A percentile compares a stretch with the other conserved stretches of the same genome.
Evolutionary conservation across 1,140 invertebrate genomes (phyloP).

Genomic region (Procambarus virginalis): DNA sequence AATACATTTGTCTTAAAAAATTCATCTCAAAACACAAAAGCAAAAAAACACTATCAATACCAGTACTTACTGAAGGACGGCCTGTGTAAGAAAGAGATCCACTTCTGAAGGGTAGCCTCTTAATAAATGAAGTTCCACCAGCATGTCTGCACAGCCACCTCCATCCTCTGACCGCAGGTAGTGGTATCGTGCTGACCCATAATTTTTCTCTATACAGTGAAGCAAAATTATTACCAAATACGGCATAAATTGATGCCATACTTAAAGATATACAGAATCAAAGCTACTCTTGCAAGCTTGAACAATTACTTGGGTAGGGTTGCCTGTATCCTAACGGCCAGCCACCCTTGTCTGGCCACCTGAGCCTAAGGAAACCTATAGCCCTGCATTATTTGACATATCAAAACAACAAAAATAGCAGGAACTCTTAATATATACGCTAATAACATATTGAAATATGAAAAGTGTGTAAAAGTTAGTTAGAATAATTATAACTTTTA

Average conservation of each 20-base stretch:
- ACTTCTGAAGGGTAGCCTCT: constrained; percentile 89
- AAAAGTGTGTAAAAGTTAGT: too few species aligned
- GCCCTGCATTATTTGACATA: too few species aligned
- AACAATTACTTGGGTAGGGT: too few species aligned
- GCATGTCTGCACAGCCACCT: constrained; percentile 88
- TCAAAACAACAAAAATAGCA: too few species aligned
- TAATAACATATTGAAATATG: too few species aligned
- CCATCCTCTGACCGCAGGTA: constrained; percentile 92
- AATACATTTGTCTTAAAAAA: too few species aligned
- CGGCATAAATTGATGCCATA: background rate
- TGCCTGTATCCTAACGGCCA: too few species aligned
- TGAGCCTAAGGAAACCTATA: too few species aligned
- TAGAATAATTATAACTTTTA: too few species aligned
- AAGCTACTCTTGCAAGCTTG: background rate
- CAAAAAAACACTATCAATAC: background rate
- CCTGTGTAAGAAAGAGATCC: constrained; percentile 94
- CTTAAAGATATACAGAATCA: background rate
- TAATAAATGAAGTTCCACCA: constrained; percentile 89
- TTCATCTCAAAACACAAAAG: too few species aligned
- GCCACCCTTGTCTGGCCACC: too few species aligned
- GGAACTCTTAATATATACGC: too few species aligned
- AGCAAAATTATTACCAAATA: background rate
- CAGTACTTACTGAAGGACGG: constrained; percentile 87
- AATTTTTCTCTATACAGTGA: constrained; percentile 86
- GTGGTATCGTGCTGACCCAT: constrained; percentile 85